These are phyloP conservation scores for Sarcophaga peregrina DNA, from an alignment of 1,140 invertebrate species.

Conservation along the genomic window DNA sequence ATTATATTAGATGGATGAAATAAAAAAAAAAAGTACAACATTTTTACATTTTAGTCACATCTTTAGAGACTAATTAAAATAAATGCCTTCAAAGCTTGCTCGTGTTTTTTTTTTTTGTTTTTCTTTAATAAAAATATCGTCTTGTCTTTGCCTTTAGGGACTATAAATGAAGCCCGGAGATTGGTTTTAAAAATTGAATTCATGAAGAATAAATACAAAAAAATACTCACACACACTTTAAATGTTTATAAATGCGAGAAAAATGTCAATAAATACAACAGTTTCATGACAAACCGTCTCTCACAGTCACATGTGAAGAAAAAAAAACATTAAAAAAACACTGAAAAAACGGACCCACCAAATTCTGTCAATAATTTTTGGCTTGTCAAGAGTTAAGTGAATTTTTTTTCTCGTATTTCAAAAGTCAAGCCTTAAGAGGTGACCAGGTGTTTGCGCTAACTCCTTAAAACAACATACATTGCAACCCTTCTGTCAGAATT, in stretches of 20 bases:
- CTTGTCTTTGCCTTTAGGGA: conserved; percentile 43
- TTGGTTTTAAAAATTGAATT: background rate
- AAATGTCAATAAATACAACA: conserved; percentile 65
- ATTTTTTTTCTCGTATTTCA: too few relatives aligned
- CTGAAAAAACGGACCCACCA: conserved; percentile 41
- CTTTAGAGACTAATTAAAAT: conserved; percentile 63
- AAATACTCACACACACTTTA: conserved; percentile 35
- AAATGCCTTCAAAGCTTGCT: conserved; percentile 52
- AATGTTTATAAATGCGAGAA: conserved; percentile 56
- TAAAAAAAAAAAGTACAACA: background rate
- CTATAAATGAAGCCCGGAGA: background rate
- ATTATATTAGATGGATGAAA: background rate
- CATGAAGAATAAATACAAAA: conserved; percentile 19
- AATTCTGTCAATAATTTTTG: conserved; percentile 34
- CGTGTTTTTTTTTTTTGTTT: too few relatives aligned
- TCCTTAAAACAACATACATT: too few relatives aligned
- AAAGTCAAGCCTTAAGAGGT: background rate
- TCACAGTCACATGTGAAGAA: background rate
- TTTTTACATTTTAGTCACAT: conserved; percentile 54
- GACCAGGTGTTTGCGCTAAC: background rate
- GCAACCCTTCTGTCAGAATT: too few relatives aligned
- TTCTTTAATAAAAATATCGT: background rate
- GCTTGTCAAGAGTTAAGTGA: background rate
- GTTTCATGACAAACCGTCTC: conserved; percentile 58
- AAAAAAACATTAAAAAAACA: background rate